Percentiles rank a stretch among this genome's conserved stretches.
These are phyloP conservation scores for Selene dorsalis DNA, from an alignment of 2,797 vertebrate genomes.

Conservation along the genomic window DNA sequence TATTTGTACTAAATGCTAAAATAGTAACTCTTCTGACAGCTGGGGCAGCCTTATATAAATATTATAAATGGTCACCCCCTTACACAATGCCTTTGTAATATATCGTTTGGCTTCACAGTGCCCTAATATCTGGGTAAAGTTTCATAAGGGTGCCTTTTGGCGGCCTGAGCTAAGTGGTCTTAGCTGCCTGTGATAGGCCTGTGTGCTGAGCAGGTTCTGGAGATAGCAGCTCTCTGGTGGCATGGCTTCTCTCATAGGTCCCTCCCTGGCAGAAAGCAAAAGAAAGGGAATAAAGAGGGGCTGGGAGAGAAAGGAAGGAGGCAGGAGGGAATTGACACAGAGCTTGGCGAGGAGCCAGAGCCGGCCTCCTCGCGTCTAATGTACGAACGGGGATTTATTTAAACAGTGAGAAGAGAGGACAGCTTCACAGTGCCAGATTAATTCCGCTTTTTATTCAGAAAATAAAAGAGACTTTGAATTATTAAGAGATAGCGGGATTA, in stretches of 20 bases:
- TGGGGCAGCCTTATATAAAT: constrained; percentile 69
- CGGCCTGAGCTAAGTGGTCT: constrained; percentile 83
- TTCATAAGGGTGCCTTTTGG: constrained; percentile 83
- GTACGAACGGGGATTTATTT: constrained; percentile 95
- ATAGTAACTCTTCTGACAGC: constrained; percentile 63
- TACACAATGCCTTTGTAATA: constrained; percentile 83
- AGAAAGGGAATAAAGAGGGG: constrained; percentile 78
- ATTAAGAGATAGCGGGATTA: constrained; percentile 99
- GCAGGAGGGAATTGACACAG: constrained; percentile 86
- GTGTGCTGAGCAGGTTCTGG: constrained; percentile 85
- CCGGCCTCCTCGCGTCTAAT: constrained; percentile 89
- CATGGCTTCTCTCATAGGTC: constrained; percentile 82
- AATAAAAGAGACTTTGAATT: constrained; percentile 99
- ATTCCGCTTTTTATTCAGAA: constrained; percentile 98
- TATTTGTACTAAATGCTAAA: constrained; percentile 54
- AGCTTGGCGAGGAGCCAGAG: constrained; percentile 88
- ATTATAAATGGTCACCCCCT: constrained; percentile 77
- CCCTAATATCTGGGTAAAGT: constrained; percentile 86
- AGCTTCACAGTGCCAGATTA: constrained; percentile 99
- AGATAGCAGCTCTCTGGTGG: constrained; percentile 87
- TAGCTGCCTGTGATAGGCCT: constrained; percentile 83
- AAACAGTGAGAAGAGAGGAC: constrained; percentile 95
- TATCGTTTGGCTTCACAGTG: constrained; percentile 81
- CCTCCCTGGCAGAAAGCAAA: constrained; percentile 84
- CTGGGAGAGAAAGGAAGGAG: constrained; percentile 84